Conservation (phyloP, 1,140 invertebrate genomes). For the Brachionus rubens region DNA sequence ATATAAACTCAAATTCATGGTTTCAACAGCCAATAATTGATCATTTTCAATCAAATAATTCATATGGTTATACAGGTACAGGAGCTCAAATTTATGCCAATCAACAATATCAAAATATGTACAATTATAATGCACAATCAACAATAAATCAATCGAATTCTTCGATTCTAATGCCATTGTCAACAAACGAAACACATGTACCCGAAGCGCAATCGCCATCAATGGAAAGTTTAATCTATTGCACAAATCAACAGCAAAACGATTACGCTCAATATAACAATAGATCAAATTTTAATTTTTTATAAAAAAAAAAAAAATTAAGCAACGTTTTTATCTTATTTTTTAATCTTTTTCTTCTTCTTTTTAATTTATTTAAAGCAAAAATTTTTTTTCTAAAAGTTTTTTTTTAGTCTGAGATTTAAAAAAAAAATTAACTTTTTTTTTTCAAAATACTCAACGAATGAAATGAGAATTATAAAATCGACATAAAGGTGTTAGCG, state of each 20-base stretch:
- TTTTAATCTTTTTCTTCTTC: neutral
- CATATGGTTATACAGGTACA: neutral
- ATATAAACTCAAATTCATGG: constrained; percentile 7
- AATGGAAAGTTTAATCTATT: constrained; percentile 1
- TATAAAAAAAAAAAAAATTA: no score
- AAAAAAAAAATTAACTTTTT: neutral
- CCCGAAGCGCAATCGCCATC: neutral
- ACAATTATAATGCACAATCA: neutral
- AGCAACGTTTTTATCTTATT: no score
- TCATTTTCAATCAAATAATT: neutral
- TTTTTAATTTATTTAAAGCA: constrained; percentile 39
- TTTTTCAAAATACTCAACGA: constrained; percentile 35
- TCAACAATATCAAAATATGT: neutral
- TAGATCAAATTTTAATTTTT: constrained; percentile 24
- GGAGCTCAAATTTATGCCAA: neutral
- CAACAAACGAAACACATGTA: neutral
- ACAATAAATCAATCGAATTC: neutral
- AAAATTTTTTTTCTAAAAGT: constrained; percentile 5
- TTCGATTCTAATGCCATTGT: neutral
- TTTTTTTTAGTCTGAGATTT: constrained; percentile 37
- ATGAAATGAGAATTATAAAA: constrained; percentile 43
- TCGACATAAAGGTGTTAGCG: constrained; percentile 7
- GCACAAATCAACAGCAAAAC: neutral
- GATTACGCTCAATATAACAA: constrained; percentile 15
- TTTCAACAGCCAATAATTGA: neutral